A percentile compares a stretch with the other conserved stretches of the same genome.
These are phyloP conservation scores for Cryptops parisi DNA, from an alignment of 2,888 invertebrate species.

Conservation along the genomic window DNA sequence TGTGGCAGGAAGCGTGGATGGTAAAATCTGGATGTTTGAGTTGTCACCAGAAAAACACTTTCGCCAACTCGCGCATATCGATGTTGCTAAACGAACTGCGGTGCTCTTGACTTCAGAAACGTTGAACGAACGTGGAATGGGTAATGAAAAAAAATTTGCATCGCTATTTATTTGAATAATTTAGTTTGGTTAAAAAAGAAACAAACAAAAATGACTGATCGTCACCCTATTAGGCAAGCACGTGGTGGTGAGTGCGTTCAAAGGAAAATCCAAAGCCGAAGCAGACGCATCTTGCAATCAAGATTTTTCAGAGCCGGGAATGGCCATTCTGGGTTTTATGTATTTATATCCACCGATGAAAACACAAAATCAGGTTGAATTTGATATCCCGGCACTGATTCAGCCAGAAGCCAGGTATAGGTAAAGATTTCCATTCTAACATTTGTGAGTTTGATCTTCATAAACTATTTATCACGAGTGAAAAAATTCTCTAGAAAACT, in stretches of 20 bases:
- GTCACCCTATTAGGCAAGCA: too few species aligned
- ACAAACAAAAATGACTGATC: too few species aligned
- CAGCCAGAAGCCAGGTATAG: neutral
- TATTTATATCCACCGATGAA: neutral
- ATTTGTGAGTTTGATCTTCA: too few species aligned
- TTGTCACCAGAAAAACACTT: conserved; percentile 8
- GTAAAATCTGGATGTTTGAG: conserved; percentile 8
- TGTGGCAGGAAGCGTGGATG: conserved; percentile 9
- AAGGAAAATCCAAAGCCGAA: neutral
- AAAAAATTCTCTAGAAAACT: too few species aligned
- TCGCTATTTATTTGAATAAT: too few species aligned
- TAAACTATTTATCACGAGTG: too few species aligned
- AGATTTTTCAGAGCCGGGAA: conserved; percentile 1
- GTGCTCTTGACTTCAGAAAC: neutral
- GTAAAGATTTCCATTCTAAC: neutral
- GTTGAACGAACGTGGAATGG: neutral
- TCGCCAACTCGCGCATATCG: conserved; percentile 4
- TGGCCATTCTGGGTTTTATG: conserved; percentile 6
- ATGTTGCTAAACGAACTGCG: conserved; percentile 7
- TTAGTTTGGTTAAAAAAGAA: too few species aligned
- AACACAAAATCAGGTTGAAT: too few species aligned
- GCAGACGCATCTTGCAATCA: neutral
- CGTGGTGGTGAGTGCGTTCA: neutral
- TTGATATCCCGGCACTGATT: neutral
- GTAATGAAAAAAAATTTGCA: too few species aligned